These are phyloP conservation scores for Elymnias hypermnestra DNA, from an alignment of 1,140 invertebrate genomes.

Conservation along the genomic window DNA sequence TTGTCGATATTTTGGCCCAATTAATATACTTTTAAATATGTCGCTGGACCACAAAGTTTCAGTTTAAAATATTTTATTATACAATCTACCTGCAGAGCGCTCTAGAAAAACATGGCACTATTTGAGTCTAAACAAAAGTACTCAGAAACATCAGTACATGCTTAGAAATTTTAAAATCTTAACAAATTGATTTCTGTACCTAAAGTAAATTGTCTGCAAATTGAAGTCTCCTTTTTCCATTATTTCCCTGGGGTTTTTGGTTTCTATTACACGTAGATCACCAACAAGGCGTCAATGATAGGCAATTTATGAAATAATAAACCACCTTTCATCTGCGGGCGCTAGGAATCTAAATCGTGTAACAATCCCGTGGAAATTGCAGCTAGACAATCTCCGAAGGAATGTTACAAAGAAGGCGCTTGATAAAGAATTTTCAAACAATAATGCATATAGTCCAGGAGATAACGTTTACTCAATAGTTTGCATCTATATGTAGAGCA, in stretches of 20 bases:
- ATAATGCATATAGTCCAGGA: conserved; percentile 13
- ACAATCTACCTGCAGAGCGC: too few species aligned
- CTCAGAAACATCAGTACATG: too few species aligned
- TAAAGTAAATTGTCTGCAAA: conserved; percentile 6
- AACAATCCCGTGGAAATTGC: conserved; percentile 44
- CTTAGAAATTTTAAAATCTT: too few species aligned
- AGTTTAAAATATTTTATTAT: too few species aligned
- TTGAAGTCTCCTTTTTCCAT: conserved; percentile 8
- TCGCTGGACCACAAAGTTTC: too few species aligned
- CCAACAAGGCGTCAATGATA: conserved; percentile 23
- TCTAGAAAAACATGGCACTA: too few species aligned
- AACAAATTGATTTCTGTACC: not conserved
- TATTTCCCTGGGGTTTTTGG: conserved; percentile 12
- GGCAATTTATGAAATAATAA: conserved; percentile 23
- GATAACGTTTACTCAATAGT: not conserved
- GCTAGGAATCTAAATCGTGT: conserved; percentile 30
- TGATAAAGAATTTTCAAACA: conserved; percentile 29
- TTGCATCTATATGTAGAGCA: too few species aligned
- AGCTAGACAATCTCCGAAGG: conserved; percentile 34
- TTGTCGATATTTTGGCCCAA: too few species aligned
- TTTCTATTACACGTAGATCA: conserved; percentile 3
- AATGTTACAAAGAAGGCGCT: conserved; percentile 51
- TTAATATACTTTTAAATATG: too few species aligned
- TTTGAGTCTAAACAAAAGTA: too few species aligned
- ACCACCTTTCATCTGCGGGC: conserved; percentile 16